A percentile compares a stretch with the other conserved stretches of the same genome.
phyloP scores from a whole-genome alignment of 2,113 vertebrate species.

The Phainopepla nitens region DNA sequence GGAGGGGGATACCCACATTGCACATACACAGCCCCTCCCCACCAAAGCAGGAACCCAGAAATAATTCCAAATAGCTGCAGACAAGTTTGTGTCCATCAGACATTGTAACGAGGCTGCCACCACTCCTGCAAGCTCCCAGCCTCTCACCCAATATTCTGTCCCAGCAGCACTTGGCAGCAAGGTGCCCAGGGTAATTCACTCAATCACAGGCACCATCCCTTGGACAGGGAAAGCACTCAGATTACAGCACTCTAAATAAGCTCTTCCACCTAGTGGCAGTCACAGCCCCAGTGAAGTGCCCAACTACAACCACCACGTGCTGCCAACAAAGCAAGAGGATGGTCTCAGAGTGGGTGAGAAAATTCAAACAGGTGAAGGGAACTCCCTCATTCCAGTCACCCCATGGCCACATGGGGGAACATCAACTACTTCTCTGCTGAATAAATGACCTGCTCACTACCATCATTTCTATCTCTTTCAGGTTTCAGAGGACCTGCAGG shows the following conservation, averaged over 20 bases:
- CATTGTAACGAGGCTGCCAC: accelerated
- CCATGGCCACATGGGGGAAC: accelerated
- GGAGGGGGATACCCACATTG: neutral
- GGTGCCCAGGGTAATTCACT: neutral
- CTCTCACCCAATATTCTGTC: neutral
- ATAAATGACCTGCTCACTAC: neutral
- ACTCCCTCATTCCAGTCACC: neutral
- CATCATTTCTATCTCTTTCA: neutral
- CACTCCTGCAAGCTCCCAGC: neutral
- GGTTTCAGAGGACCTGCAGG: neutral
- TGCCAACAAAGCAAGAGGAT: neutral
- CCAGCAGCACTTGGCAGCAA: neutral
- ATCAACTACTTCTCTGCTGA: neutral
- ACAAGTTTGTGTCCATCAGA: neutral
- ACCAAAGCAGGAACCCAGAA: neutral
- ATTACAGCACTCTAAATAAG: neutral
- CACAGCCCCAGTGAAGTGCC: neutral
- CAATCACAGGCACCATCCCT: neutral
- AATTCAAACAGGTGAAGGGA: neutral
- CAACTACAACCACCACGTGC: neutral
- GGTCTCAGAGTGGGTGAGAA: accelerated
- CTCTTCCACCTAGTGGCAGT: neutral
- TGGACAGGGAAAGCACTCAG: neutral
- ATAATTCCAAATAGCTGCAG: neutral
- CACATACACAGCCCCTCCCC: neutral